phyloP scores from a whole-genome alignment of 2,113 vertebrate genomes.

The Pungitius pungitius region DNA sequence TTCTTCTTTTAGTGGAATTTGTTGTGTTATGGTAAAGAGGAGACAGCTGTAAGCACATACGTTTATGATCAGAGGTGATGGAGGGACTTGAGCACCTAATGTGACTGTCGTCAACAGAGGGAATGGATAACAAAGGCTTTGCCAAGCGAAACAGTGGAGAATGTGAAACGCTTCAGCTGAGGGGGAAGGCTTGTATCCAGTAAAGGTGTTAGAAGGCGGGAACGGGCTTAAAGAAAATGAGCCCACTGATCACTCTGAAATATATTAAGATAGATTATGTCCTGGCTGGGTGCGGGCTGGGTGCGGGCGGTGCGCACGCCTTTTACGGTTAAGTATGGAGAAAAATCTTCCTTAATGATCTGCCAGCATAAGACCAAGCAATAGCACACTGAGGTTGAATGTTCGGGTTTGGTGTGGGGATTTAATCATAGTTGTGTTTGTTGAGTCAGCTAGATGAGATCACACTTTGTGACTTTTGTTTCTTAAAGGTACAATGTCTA shows the following conservation, averaged over 20 bases:
- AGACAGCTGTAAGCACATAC: background rate
- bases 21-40: background rate
- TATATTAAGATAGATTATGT: constrained; percentile 29
- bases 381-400: background rate
- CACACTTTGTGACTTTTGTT: background rate
- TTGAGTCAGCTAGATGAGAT: constrained; percentile 7
- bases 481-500: background rate
- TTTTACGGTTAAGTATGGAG: constrained; percentile 41
- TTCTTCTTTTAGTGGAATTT: background rate
- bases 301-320: constrained; percentile 18
- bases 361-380: constrained; percentile 29
- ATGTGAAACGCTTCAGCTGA: constrained; percentile 28
- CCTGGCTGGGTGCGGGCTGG: constrained; percentile 35
- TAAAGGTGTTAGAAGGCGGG: constrained; percentile 36
- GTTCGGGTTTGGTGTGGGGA: background rate
- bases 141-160: constrained; percentile 50
- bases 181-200: constrained; percentile 22
- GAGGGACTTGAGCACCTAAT: constrained; percentile 22
- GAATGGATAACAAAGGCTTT: constrained; percentile 43
- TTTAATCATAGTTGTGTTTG: constrained; percentile 18
- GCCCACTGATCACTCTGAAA: constrained; percentile 19
- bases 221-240: constrained; percentile 18
- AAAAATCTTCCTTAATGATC: constrained; percentile 8
- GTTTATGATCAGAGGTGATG: constrained; percentile 40
- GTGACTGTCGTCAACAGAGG: constrained; percentile 46